Percentiles rank a stretch among this genome's conserved stretches.
Evolutionary conservation across 2,113 vertebrate genomes (phyloP).

Genomic region (Vimba vimba): DNA sequence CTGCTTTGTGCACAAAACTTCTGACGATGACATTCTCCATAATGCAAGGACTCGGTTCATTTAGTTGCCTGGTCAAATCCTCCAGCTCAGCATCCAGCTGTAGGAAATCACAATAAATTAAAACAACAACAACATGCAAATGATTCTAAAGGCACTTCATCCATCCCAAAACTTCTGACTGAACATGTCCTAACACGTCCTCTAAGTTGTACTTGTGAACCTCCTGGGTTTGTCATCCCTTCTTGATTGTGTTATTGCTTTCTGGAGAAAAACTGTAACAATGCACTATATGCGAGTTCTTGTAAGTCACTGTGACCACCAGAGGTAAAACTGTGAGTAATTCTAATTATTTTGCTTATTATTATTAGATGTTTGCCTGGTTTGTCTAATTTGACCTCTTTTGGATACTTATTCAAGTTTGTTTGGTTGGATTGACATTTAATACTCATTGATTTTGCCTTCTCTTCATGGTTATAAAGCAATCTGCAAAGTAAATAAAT

Average conservation of each 20-base stretch:
- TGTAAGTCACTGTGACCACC: not conserved
- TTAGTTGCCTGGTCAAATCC: conserved; percentile 87
- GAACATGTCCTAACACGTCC: too few species aligned
- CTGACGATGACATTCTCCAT: conserved; percentile 83
- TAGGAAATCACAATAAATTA: not conserved
- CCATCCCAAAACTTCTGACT: not conserved
- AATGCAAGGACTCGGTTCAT: conserved; percentile 82
- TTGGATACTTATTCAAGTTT: not conserved
- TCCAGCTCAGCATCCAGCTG: conserved; percentile 87
- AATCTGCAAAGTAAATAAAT: not conserved
- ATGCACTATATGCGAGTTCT: too few species aligned
- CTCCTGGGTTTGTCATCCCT: not conserved
- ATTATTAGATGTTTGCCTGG: not conserved
- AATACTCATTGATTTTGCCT: not conserved
- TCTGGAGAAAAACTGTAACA: not conserved
- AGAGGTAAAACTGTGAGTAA: not conserved
- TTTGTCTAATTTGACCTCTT: not conserved
- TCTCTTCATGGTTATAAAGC: not conserved
- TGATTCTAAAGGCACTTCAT: not conserved
- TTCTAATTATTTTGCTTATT: not conserved
- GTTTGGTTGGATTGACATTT: not conserved
- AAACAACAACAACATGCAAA: not conserved
- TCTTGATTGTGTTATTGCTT: not conserved
- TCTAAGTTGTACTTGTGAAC: not conserved
- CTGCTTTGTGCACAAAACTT: conserved; percentile 57